Base-by-base conservation (phyloP, 2,797 vertebrate species). In the Coilia nasus region DNA sequence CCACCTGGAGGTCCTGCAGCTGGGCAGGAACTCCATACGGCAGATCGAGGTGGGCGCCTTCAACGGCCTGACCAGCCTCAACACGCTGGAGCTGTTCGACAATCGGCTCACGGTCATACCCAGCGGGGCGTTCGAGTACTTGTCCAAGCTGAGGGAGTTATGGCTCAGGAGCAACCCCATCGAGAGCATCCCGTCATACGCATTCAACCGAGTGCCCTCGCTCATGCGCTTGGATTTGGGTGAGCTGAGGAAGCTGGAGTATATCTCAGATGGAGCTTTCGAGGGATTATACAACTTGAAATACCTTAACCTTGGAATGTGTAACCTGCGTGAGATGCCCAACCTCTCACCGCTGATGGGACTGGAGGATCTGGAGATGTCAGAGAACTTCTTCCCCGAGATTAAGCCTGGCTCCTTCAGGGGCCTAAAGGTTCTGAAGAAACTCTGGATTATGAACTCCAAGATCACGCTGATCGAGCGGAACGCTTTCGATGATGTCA, bases 371-470 rank as follows among this genome's bases (percentile, higher is more conserved):
- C 93, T 99, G 81, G 98, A 99, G 93, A 98, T 99, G 95, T 99
- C 98, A 1, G 97, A 98, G 85, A 99, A 99, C 88, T 93, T 97
- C 93, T 99, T 99, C 90, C 97, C 98, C 0, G 95, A 95, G 86
- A 96, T 99, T 87, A 96, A 97, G 81, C 98, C 98, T 0, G 96
- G 96, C 82, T 97, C 98, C 54, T 98, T 99, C 92, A 96, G 94
- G 12, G 98, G 98, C 81, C 94, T 99, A 28, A 97, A 96, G 85
- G 97, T 97, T 83, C 95, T 99, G 87, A 97, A 97, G 56, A 99
- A 99, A 92, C 95, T 99, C 21, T 99, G 98, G 98, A 97, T 99
- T 91, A 99, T 99, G 98, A 99, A 98, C 95, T 98, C 98, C 17
- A 97, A 96, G 90, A 96, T 99, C 90, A 96, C 93, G 88, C 91